Base-by-base conservation (phyloP, 2,797 vertebrate genomes). In the Crypturellus tataupa region DNA sequence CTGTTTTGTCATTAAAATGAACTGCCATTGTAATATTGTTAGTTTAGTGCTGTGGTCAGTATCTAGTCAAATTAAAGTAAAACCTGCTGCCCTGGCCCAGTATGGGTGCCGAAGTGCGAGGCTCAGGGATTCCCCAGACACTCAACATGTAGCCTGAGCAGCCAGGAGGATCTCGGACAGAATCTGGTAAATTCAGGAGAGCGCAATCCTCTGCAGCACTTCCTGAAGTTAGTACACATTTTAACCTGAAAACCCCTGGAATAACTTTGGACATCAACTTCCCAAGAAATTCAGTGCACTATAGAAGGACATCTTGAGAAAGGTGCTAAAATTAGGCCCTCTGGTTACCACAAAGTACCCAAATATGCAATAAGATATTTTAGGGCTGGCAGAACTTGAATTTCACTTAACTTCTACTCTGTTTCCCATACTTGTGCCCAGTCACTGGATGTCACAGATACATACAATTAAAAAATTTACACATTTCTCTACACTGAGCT, bases 341-440 rank as follows among this genome's bases (percentile, higher is more conserved):
- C 64, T 6, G 86, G 97, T 97, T 97, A 95, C 97, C 93, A 96
- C 97, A 94, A 96, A 97, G 82, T 39, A 91, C 83, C 80, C 97
- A 97, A 97, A 97, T 96, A 97, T 4, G 68, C 94, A 94, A n/a
- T 59, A 94, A 96, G 94, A 95, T 96, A 96, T 95, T 95, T 86
- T 68, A 65, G 68, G 27, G 94, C 93, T 95, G 95, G 94, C 83
- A 87, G 90, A 93, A 97, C 84, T 88, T 77, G 85, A 40, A 79
- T 94, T 86, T 87, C 71, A 85, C 80, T 71, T 86, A 63, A 84
- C 67, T 87, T 55, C 92, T 51, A 16, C 23, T 13, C 35, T 35
- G 58, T 80, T 55, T 87, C 64, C 59, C 75, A 40, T 47, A 33
- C 12, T 39, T 39, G 4, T 11, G 1, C n/a, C 35, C 51, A 77